Conservation (phyloP, 2,113 vertebrate species). For the Tetrax tetrax region DNA sequence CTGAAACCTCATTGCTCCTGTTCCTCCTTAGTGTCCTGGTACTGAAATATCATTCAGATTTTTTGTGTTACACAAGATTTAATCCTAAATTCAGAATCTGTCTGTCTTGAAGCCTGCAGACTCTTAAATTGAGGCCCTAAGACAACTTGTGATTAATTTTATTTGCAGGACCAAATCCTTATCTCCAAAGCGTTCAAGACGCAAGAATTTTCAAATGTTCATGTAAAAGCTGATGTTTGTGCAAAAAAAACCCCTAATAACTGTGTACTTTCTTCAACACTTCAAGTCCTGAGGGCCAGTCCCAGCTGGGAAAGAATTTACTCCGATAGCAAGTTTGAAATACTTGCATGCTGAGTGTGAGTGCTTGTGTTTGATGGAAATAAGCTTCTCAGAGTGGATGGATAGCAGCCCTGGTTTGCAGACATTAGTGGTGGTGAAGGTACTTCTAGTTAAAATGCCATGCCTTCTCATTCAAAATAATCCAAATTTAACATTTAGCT, state of each 20-base stretch:
- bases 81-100: background rate
- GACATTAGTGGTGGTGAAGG: background rate
- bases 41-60: background rate
- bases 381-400: background rate
- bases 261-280: background rate
- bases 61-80: background rate
- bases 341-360: background rate
- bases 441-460: background rate
- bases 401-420: background rate
- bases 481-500: background rate
- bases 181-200: background rate
- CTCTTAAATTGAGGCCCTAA: background rate
- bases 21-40: background rate
- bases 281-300: background rate
- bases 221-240: background rate
- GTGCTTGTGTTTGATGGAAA: background rate
- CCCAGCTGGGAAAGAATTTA: background rate
- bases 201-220: background rate
- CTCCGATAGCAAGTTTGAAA: background rate
- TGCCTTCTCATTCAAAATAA: background rate
- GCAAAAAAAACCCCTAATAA: too few species aligned
- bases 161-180: background rate
- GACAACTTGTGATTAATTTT: background rate
- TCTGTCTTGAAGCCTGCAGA: background rate
- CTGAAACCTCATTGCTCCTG: background rate